phyloP scores from a whole-genome alignment of 2,888 invertebrate species.

The Deilephila elpenor region DNA sequence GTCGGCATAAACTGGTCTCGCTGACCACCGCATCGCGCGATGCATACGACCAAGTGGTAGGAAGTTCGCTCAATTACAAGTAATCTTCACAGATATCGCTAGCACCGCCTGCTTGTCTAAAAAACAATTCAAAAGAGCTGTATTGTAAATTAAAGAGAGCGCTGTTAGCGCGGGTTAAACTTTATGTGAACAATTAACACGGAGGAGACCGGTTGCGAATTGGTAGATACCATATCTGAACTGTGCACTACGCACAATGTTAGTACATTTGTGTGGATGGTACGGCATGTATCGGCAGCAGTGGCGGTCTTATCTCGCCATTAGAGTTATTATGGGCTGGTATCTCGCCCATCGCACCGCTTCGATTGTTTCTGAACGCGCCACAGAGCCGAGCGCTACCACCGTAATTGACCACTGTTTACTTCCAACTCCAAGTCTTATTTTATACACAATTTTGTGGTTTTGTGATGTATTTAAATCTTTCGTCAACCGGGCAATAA shows the following conservation, averaged over 20 bases:
- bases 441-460: conserved; percentile 73
- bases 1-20: conserved; percentile 84
- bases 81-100: conserved; percentile 42
- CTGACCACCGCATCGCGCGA: conserved; percentile 57
- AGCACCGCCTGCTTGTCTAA: not conserved
- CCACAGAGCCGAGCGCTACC: conserved; percentile 75
- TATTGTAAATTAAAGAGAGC: conserved; percentile 11
- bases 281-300: conserved; percentile 52
- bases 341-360: conserved; percentile 83
- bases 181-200: conserved; percentile 27
- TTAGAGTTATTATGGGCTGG: conserved; percentile 82
- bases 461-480: conserved; percentile 41
- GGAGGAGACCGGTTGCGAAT: conserved; percentile 23
- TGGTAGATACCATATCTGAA: conserved; percentile 63
- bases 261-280: conserved; percentile 50
- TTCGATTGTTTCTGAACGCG: conserved; percentile 82
- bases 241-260: conserved; percentile 61
- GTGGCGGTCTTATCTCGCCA: conserved; percentile 81
- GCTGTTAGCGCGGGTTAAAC: conserved; percentile 12
- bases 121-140: conserved; percentile 17
- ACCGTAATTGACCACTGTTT: conserved; percentile 83
- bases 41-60: conserved; percentile 62
- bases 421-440: conserved; percentile 76
- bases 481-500: conserved; percentile 44
- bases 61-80: conserved; percentile 61